Conservation (phyloP, 2,888 invertebrate genomes). For the Agriopis aurantiaria region DNA sequence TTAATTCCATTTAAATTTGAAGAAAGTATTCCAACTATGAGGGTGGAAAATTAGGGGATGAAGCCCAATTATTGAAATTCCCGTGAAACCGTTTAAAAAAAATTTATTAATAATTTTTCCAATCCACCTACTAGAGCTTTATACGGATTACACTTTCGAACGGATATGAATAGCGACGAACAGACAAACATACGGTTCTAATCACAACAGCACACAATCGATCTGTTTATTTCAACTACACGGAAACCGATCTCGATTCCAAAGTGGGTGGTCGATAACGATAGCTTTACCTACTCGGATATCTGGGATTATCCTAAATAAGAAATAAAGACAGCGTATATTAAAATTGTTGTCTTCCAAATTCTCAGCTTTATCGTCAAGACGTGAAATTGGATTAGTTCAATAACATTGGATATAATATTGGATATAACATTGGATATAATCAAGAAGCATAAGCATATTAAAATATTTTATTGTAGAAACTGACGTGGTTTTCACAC, state of each 20-base stretch:
- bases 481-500: no score
- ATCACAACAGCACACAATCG: slow-evolving; percentile 81
- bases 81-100: no score
- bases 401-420: slow-evolving; percentile 27
- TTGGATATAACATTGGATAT: slow-evolving; percentile 28
- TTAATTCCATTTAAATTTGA: no score
- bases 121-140: neutral
- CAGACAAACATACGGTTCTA: slow-evolving; percentile 76
- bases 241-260: slow-evolving; percentile 70
- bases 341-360: neutral
- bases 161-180: slow-evolving; percentile 74
- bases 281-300: slow-evolving; percentile 23
- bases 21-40: no score
- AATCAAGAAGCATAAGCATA: slow-evolving; percentile 7
- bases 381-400: slow-evolving; percentile 33
- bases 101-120: no score
- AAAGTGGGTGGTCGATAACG: slow-evolving; percentile 76
- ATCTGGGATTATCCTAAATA: slow-evolving; percentile 36
- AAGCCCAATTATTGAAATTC: no score
- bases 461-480: no score
- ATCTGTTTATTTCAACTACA: slow-evolving; percentile 80
- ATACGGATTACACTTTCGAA: slow-evolving; percentile 42
- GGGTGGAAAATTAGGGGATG: no score
- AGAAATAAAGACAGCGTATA: slow-evolving; percentile 18
- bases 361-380: neutral